Percentiles rank a stretch among this genome's conserved stretches.
phyloP scores from a whole-genome alignment of 1,140 invertebrate genomes.

The Sitophilus oryzae region DNA sequence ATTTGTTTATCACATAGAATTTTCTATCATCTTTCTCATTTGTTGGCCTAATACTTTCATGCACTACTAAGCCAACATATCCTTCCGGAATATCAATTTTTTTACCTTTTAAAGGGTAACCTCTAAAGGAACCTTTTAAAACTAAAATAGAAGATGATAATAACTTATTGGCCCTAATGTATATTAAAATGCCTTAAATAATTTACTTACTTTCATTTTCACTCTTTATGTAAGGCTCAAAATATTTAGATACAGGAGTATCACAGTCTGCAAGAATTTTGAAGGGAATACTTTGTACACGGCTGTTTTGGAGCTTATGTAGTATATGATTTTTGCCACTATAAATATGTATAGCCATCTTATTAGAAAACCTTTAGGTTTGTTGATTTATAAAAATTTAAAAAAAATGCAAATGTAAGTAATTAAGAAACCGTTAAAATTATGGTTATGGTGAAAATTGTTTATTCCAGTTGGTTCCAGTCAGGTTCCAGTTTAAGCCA shows the following conservation, averaged over 20 bases:
- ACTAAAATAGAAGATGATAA: constrained; percentile 41
- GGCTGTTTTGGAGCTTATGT: constrained; percentile 38
- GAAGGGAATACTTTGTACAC: constrained; percentile 67
- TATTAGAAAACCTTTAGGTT: no score
- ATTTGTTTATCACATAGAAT: constrained; percentile 55
- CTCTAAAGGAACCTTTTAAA: constrained; percentile 57
- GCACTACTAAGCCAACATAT: constrained; percentile 61
- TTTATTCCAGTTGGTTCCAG: no score
- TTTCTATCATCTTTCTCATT: constrained; percentile 55
- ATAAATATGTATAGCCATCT: constrained; percentile 46
- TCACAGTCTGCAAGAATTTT: constrained; percentile 63
- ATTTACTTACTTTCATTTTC: constrained; percentile 39
- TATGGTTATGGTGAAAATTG: no score
- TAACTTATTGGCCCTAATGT: constrained; percentile 4
- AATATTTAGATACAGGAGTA: constrained; percentile 65
- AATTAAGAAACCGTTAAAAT: no score
- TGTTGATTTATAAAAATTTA: constrained; percentile 4
- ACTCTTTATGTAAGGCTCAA: constrained; percentile 56
- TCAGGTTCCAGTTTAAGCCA: no score
- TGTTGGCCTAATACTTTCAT: constrained; percentile 56
- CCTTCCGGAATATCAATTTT: constrained; percentile 54
- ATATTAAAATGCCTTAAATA: constrained; percentile 6
- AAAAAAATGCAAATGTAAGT: constrained; percentile 2
- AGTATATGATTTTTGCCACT: constrained; percentile 47
- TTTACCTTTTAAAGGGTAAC: constrained; percentile 61